Base-by-base conservation (phyloP, 2,113 vertebrate genomes). In the Neodontobutis hainanensis region DNA sequence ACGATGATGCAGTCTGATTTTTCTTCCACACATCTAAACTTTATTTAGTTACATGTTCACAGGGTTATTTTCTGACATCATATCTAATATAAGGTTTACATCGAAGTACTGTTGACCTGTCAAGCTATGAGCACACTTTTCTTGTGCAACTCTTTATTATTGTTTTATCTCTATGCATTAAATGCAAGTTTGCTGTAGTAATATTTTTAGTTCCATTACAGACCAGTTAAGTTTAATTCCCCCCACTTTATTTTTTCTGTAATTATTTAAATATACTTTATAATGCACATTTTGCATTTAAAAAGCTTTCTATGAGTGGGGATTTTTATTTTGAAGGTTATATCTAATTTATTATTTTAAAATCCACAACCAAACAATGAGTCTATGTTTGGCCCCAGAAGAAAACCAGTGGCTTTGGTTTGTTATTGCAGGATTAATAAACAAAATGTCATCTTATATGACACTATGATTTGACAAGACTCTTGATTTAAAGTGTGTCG, bases 121-220 rank as follows among this genome's bases (percentile, higher is more conserved):
- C 77, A 62, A 73, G 61, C 73, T 72, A 55, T 47, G 64, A 76
- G 63, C 70, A 75, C 73, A 73, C 60, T 77, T 79, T 83, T 77
- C 55, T 73, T 51, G 62, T 79, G 78, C 61, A 56, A 82, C 66
- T 79, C 32, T 84, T 80, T 68, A 66, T 73, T 11, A 43, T 69
- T 69, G 73, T 59, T 73, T 61, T 82, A 50, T 68, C 65, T 77
- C 36, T 82, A 40, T 65, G 73, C 59, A 59, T 73, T 70, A 66
- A 70, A 75, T 68, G 70, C 70, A 63, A 70, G 79, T 60, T 51
- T 68, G 75, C 50, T 80, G 80, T 75, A 75, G 66, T 86, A 70
- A 79, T 85, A 48, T 57, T 19, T 76, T 15, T 52, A 59, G 62
- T 73, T 69, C 43, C 68, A 55, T 11, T 38, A 36, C 35, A 35